Evolutionary conservation across 1,140 invertebrate species (phyloP).

Genomic region (Panagrolaimus sp.): DNA sequence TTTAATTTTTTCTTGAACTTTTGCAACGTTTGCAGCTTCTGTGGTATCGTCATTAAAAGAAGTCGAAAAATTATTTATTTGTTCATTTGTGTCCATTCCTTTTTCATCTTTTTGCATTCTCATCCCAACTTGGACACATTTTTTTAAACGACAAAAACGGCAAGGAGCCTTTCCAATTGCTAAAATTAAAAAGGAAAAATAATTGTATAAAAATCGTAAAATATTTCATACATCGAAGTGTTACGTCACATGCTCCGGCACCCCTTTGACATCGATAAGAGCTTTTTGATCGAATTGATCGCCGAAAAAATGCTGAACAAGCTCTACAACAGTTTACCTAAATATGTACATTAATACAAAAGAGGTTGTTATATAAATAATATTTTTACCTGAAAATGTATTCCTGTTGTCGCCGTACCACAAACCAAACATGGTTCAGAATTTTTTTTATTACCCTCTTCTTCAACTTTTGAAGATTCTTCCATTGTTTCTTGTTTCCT

Average conservation of each 20-base stretch:
- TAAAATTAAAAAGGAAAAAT: background rate
- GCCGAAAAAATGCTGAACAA: constrained; percentile 4
- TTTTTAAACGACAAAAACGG: constrained; percentile 7
- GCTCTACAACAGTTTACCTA: background rate
- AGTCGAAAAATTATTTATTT: too few species aligned
- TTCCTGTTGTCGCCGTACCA: background rate
- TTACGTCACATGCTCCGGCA: background rate
- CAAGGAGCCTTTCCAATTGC: background rate
- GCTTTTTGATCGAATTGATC: background rate
- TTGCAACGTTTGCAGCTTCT: too few species aligned
- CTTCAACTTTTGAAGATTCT: too few species aligned
- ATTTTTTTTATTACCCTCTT: too few species aligned
- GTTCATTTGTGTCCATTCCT: too few species aligned
- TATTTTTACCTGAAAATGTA: constrained; percentile 2
- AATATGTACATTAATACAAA: background rate
- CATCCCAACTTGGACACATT: constrained; percentile 1
- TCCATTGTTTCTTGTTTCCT: too few species aligned
- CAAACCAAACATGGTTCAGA: background rate
- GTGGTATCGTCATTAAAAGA: too few species aligned
- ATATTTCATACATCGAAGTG: background rate
- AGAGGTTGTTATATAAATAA: background rate
- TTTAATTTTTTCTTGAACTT: too few species aligned
- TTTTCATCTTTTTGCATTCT: background rate
- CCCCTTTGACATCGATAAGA: constrained; percentile 1
- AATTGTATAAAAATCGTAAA: too few species aligned